phyloP scores from a whole-genome alignment of 2,888 invertebrate genomes.

The Digitonthophagus gazella region DNA sequence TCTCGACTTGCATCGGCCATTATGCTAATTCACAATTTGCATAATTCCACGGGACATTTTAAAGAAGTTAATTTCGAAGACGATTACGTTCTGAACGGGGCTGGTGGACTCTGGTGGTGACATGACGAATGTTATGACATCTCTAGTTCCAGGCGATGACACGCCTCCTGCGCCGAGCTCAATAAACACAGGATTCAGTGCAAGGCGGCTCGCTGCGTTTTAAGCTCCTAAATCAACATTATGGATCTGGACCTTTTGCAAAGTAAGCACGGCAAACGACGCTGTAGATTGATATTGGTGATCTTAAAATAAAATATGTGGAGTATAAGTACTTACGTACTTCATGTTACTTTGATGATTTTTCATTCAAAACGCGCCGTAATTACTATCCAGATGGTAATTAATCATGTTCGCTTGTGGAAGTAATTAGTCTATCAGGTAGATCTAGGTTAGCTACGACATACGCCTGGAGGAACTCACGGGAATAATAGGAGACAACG shows the following conservation, averaged over 20 bases:
- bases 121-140: constrained; percentile 41
- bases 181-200: constrained; percentile 17
- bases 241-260: constrained; percentile 20
- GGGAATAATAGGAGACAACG: not conserved
- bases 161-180: not conserved
- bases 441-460: not conserved
- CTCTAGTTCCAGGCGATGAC: constrained; percentile 23
- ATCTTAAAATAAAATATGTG: not conserved
- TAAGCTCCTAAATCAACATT: constrained; percentile 18
- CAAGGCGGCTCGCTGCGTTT: constrained; percentile 1
- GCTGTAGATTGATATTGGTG: constrained; percentile 18
- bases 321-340: too few relatives aligned
- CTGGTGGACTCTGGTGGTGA: constrained; percentile 43
- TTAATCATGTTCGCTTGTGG: not conserved
- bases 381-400: not conserved
- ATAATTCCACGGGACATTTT: constrained; percentile 49
- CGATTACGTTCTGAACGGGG: constrained; percentile 28
- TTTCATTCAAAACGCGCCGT: not conserved
- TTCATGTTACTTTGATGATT: not conserved
- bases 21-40: constrained; percentile 51
- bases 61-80: constrained; percentile 46
- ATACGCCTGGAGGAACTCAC: not conserved
- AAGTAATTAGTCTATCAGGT: not conserved
- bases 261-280: constrained; percentile 21
- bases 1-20: constrained; percentile 37